phyloP scores from a whole-genome alignment of 1,140 invertebrate genomes.

The Adoxophyes honmai region DNA sequence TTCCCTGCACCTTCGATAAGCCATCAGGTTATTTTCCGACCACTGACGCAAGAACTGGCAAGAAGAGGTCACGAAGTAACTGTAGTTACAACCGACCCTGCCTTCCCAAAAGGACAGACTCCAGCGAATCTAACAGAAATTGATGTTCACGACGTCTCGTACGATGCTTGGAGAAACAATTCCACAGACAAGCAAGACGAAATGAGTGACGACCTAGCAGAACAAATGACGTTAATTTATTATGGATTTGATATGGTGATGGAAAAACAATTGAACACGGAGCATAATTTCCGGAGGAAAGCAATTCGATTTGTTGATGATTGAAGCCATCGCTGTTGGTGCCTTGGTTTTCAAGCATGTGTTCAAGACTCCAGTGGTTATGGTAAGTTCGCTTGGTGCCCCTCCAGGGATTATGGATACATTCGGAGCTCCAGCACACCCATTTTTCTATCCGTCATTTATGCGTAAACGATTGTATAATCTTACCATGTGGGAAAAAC shows the following conservation, averaged over 20 bases:
- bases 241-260: conserved; percentile 19
- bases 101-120: conserved; percentile 20
- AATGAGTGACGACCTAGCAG: conserved; percentile 14
- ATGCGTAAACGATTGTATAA: conserved; percentile 37
- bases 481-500: conserved; percentile 47
- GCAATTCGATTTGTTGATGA: conserved; percentile 50
- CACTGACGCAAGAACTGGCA: conserved; percentile 40
- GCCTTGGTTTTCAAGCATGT: conserved; percentile 48
- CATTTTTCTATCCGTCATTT: conserved; percentile 62
- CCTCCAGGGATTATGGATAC: conserved; percentile 23
- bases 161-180: conserved; percentile 25
- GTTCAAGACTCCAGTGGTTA: conserved; percentile 56
- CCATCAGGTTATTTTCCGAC: no score
- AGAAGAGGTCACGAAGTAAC: conserved; percentile 46
- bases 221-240: conserved; percentile 16
- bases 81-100: conserved; percentile 46
- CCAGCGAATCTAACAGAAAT: no score
- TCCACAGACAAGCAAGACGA: conserved; percentile 16
- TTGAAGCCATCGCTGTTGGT: conserved; percentile 37
- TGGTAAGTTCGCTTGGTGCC: conserved; percentile 46
- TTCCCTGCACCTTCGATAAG: no score
- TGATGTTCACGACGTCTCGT: conserved; percentile 40
- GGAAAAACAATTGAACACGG: conserved; percentile 38
- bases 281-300: conserved; percentile 36
- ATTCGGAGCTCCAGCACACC: conserved; percentile 65